Evolutionary conservation across 2,797 vertebrate species (phyloP), one percentile per base, ranked within the genome.

Genomic region (Podargus strigoides): DNA sequence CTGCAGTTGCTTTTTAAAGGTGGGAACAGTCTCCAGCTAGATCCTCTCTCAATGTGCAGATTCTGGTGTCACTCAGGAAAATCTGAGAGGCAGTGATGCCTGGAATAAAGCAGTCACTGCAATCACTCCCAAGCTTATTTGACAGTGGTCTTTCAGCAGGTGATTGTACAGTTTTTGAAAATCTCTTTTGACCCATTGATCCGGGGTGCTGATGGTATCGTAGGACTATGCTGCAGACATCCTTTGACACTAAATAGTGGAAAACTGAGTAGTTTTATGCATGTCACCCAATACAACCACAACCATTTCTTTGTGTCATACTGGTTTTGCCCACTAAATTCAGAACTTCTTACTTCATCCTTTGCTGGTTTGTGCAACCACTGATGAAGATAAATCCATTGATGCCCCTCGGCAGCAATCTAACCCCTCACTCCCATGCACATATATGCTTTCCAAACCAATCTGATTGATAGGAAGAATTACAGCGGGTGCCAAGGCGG

Each of bases 51-150:
- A 7, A 28, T 14, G 89, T 47, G 56, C 86, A 70, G 46, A 14
- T 96, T 87, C 88, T 52, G 52, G 78, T 85, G 89, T 88, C 95
- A 86, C 88, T 95, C 88, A 66, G 92, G 94, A 91, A 92, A 87
- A 69, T 47, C 60, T 78, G 87, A 92, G 80, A 32, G 37, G 73
- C 5, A 6, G 36, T 15, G 52, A 72, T 84, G 79, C 89, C 82
- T 85, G 3, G 30, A 92, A 66, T 76, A 75, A 81, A 17, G 1
- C 11, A 15, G 55, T 28, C 84, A 16, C 87, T 68, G 62, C 46
- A 26, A 32, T 68, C 66, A 52, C 67, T 87, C 77, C 44, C 6
- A 2, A 34, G 42, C 14, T 83, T 70, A 24, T 78, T 60, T 49
- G 62, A 17, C 1, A 49, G 50, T 9, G 22, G 37, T 5, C 52